Evolutionary conservation across 2,113 vertebrate species (phyloP).

Genomic region (Dicerorhinus sumatrensis): DNA sequence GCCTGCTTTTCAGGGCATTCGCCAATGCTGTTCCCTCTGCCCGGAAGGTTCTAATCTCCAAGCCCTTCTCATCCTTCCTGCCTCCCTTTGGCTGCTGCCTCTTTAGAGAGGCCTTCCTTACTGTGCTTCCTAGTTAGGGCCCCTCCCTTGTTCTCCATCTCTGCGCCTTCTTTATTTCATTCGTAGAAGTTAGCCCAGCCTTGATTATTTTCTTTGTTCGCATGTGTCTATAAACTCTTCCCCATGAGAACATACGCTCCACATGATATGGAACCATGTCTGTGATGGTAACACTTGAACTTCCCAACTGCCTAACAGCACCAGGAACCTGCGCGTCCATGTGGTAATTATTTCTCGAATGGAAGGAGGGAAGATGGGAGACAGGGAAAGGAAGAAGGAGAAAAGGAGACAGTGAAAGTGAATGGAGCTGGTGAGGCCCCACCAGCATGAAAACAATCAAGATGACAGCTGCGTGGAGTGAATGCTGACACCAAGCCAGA

Average conservation of each 20-base stretch:
- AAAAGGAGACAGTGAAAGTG: not conserved
- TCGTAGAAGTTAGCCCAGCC: not conserved
- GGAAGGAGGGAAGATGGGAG: not conserved
- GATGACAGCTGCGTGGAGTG: fast-evolving
- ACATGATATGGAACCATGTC: not conserved
- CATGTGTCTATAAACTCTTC: not conserved
- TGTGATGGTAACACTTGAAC: not conserved
- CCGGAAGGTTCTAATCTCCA: not conserved
- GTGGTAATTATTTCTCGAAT: not conserved
- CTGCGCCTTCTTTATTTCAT: not conserved
- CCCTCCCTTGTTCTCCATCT: not conserved
- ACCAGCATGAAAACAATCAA: fast-evolving
- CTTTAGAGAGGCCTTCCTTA: not conserved
- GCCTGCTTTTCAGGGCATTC: not conserved
- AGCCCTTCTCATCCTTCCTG: not conserved
- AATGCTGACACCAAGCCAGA: not conserved
- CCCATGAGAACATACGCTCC: not conserved
- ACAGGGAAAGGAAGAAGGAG: not conserved
- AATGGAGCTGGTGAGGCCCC: not conserved
- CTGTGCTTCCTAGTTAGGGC: not conserved
- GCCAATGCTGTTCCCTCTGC: not conserved
- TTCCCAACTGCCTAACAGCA: not conserved
- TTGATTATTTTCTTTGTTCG: not conserved
- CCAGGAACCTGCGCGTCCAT: fast-evolving
- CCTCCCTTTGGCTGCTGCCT: not conserved